Evolutionary conservation across 2,888 invertebrate genomes (phyloP), one percentile per base, ranked within the genome.

Genomic region (Tortricodes alternella): DNA sequence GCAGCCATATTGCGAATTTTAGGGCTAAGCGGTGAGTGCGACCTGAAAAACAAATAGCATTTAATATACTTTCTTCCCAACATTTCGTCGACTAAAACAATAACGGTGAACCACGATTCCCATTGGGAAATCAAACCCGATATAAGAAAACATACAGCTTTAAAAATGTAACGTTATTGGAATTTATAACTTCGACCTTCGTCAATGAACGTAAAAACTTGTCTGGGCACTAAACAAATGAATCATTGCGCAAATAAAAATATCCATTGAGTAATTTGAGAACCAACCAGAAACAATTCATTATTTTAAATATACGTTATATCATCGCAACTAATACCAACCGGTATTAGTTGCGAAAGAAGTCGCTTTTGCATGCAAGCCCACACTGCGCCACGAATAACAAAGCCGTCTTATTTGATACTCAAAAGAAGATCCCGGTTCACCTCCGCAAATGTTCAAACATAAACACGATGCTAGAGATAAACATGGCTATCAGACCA

Each of bases 11-110:
- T 89, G 73, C 87, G 86, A 74, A 86, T 90, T 64, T 93, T 91
- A 69, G 93, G 93, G 82, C 93, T 93, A 73, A 93, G 92, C 60
- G 93, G 93, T 66, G 93, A 93, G 75, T 93, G 93, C 60, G 93
- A 93, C 74, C 93, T 93, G 79, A 29, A 37, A 13, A 13, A 4
- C 9, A 19, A 39, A 9, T 11, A 43, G 32, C 29, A 35, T 34
- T 43, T 13, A 16, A 16, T 23, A 37, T 16, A 9, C 19, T 7
- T 39, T 21, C 9, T 13, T 29, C 5, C 29, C 29, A 5, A 29
- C 29, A 29, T 29, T 29, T 11, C 11, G 5, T 29, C n/a, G 11
- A 29, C 2, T n/a, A 11, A 29, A n/a, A 11, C 29, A n/a, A 29
- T 11, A n/a, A 29, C 29, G n/a, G 29, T 1, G 13, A 49, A 27